phyloP scores from a whole-genome alignment of 92 coral and sea anemone species.

The Heteractis magnifica region DNA sequence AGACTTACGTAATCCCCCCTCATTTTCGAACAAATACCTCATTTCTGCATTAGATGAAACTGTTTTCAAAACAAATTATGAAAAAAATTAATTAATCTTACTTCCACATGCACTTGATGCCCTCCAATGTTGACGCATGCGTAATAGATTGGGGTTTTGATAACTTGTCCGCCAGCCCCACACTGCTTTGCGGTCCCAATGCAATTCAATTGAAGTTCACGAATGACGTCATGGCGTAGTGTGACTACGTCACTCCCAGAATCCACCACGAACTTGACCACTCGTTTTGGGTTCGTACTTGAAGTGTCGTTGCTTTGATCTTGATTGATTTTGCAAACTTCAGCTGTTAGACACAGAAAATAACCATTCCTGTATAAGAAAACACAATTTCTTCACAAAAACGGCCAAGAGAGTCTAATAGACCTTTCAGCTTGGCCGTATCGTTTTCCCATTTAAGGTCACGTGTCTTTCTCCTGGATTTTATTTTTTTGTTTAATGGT shows the following conservation, averaged over 20 bases:
- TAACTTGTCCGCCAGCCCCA: constrained; percentile 52
- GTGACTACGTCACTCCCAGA: constrained; percentile 79
- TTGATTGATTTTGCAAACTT: constrained; percentile 33
- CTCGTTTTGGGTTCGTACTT: background rate
- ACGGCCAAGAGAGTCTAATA: background rate
- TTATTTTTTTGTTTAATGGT: too few relatives aligned
- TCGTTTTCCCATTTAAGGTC: too few relatives aligned
- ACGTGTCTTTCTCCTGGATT: too few relatives aligned
- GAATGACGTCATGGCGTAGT: constrained; percentile 53
- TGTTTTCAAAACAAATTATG: background rate
- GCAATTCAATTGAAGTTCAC: constrained; percentile 41
- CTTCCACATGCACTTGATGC: constrained; percentile 49
- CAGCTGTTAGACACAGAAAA: constrained; percentile 80
- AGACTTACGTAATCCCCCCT: too few relatives aligned
- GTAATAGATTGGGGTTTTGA: constrained; percentile 33
- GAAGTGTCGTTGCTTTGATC: background rate
- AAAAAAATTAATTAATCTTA: constrained; percentile 10
- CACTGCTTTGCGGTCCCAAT: constrained; percentile 53
- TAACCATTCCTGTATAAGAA: constrained; percentile 66
- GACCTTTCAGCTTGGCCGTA: too few relatives aligned
- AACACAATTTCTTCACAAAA: constrained; percentile 3
- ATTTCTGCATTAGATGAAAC: background rate
- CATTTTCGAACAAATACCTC: too few relatives aligned
- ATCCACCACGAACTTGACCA: constrained; percentile 71
- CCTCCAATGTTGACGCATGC: constrained; percentile 65